Conservation (phyloP, 1,140 invertebrate genomes). For the Diorhabda carinulata region DNA sequence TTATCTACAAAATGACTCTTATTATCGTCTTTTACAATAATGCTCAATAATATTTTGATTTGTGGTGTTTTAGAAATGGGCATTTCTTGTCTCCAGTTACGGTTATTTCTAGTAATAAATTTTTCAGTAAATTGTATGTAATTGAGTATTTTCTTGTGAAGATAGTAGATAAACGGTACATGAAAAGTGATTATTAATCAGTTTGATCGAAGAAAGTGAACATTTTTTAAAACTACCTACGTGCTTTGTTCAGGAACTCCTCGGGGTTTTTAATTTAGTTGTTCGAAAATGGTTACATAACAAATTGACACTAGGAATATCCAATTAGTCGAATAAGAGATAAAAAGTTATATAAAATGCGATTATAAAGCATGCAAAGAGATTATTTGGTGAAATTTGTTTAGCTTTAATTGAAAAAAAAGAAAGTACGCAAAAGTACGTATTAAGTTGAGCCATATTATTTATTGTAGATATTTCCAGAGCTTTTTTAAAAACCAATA, state of each 20-base stretch:
- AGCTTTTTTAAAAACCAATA: too few relatives aligned
- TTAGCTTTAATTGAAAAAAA: neutral
- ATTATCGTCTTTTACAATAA: constrained; percentile 24
- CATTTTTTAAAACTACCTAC: neutral
- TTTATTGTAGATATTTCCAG: too few relatives aligned
- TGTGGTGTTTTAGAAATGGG: constrained; percentile 13
- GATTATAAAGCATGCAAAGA: neutral
- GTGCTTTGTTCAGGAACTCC: neutral
- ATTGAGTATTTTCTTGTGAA: neutral
- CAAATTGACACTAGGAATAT: neutral
- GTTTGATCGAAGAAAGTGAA: neutral
- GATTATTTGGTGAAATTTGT: neutral
- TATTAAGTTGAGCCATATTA: too few relatives aligned
- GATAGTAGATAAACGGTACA: neutral
- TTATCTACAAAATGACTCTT: constrained; percentile 29
- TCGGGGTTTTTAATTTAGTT: neutral
- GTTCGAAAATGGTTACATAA: neutral
- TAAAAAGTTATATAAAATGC: neutral
- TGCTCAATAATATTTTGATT: constrained; percentile 16
- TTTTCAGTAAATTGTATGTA: neutral
- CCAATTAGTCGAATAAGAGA: too few relatives aligned
- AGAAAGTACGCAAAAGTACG: neutral
- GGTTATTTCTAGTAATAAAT: neutral
- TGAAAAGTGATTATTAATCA: neutral
- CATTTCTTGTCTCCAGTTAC: constrained; percentile 4